Conservation (phyloP, 2,797 vertebrate species). For the Lophotriccus pileatus region DNA sequence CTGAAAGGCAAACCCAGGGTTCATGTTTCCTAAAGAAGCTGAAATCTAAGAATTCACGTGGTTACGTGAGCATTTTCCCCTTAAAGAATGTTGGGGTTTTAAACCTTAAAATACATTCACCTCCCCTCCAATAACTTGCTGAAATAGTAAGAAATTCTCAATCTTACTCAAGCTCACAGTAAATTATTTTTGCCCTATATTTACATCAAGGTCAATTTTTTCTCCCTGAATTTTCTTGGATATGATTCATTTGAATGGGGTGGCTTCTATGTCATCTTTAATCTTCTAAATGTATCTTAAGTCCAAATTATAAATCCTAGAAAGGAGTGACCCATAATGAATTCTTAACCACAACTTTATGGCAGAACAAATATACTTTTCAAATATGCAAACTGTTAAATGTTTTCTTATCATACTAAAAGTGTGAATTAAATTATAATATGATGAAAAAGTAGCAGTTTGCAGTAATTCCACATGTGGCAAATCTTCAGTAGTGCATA, state of each 20-base stretch:
- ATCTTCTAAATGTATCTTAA: constrained; percentile 47
- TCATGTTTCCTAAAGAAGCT: not conserved
- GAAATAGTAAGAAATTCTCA: not conserved
- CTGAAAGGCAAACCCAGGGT: not conserved
- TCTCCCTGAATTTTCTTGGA: constrained; percentile 7
- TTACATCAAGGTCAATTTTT: constrained; percentile 24
- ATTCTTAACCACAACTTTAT: constrained; percentile 33
- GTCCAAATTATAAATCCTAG: constrained; percentile 40
- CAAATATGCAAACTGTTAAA: constrained; percentile 58
- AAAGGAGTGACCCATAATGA: constrained; percentile 49
- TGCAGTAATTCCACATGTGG: constrained; percentile 73
- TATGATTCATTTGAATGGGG: constrained; percentile 26
- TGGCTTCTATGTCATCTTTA: constrained; percentile 23
- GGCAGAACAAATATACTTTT: constrained; percentile 53
- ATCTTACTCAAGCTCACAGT: not conserved
- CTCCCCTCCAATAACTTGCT: not conserved
- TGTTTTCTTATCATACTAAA: constrained; percentile 70
- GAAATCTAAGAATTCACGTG: not conserved
- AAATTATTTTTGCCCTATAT: constrained; percentile 21
- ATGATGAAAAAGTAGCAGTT: constrained; percentile 72
- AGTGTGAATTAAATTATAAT: constrained; percentile 76
- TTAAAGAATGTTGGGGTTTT: not conserved
- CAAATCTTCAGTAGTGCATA: constrained; percentile 72
- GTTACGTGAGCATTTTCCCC: not conserved
- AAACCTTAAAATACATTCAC: not conserved